Conservation (phyloP, 2,888 invertebrate genomes). For the Plebejus anna region DNA sequence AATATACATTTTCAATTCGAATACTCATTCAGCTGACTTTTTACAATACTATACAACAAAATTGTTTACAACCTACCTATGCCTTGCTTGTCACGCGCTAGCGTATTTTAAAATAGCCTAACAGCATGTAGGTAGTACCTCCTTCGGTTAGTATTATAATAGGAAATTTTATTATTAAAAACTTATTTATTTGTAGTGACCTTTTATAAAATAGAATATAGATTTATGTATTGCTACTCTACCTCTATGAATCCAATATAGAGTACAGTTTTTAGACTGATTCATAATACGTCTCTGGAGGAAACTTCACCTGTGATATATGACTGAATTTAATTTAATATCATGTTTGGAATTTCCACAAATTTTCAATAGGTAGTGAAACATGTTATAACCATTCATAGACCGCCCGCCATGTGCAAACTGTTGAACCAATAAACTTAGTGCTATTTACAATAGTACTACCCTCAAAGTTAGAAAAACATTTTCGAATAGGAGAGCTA, state of each 20-base stretch:
- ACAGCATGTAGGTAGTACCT: neutral
- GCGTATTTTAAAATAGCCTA: neutral
- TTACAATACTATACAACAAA: no score
- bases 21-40: no score
- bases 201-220: no score
- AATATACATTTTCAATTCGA: no score
- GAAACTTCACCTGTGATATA: neutral
- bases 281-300: neutral
- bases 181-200: neutral
- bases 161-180: neutral
- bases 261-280: neutral
- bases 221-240: neutral
- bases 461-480: no score
- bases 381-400: neutral
- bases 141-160: neutral
- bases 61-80: no score
- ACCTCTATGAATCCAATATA: neutral
- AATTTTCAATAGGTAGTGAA: neutral
- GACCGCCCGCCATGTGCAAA: neutral
- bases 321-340: constrained; percentile 1
- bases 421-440: neutral
- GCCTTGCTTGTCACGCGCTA: no score
- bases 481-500: no score
- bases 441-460: neutral
- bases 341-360: neutral